phyloP scores from a whole-genome alignment of 2,113 vertebrate species.

The Zosterops pallidus region DNA sequence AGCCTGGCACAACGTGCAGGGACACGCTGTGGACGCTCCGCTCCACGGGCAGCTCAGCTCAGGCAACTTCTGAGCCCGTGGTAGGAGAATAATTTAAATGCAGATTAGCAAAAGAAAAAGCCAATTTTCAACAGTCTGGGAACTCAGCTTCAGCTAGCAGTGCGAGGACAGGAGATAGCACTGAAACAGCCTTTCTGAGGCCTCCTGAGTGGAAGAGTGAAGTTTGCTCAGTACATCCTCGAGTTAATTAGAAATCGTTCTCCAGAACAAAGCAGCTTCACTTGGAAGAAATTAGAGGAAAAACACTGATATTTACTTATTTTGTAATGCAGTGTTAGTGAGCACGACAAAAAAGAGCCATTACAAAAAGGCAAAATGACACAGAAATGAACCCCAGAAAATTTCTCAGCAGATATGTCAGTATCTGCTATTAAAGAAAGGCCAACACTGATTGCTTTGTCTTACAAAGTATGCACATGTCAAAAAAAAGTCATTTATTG shows the following conservation, averaged over 20 bases:
- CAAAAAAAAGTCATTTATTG: neutral
- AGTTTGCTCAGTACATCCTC: neutral
- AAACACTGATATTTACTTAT: neutral
- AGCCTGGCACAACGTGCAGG: neutral
- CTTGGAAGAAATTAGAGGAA: constrained; percentile 1
- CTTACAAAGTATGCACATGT: neutral
- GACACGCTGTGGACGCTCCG: fast-evolving
- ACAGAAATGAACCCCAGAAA: neutral
- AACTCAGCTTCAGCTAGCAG: neutral
- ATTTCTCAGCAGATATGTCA: fast-evolving
- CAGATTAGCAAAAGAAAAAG: neutral
- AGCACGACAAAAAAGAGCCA: neutral
- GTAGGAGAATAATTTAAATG: neutral
- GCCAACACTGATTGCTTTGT: neutral
- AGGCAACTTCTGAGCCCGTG: neutral
- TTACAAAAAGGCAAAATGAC: neutral
- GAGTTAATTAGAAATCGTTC: constrained; percentile 6
- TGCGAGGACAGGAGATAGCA: neutral
- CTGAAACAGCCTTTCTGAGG: neutral
- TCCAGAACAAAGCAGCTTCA: neutral
- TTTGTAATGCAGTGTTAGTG: neutral
- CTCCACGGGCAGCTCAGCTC: neutral
- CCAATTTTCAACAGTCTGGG: neutral
- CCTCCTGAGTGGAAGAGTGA: neutral
- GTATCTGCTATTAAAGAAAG: neutral